These are phyloP conservation scores for Diaperis boleti DNA, from an alignment of 2,888 invertebrate species.

Conservation along the genomic window DNA sequence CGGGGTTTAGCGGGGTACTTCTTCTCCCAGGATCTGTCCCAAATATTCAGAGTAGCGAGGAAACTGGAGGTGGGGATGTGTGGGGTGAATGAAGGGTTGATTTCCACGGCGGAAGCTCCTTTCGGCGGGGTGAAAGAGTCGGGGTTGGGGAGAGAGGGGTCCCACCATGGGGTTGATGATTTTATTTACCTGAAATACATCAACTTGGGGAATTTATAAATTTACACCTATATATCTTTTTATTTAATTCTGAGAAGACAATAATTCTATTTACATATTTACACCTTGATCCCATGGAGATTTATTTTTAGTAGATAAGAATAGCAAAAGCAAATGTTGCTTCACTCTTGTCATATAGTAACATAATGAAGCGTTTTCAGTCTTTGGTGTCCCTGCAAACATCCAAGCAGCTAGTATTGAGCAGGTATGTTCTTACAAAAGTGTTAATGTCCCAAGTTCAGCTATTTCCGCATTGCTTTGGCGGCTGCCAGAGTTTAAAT, in stretches of 20 bases:
- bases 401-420: no score
- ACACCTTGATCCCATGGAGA: no score
- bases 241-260: no score
- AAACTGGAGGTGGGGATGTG: constrained; percentile 93
- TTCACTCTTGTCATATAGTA: no score
- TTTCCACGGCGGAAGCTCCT: constrained; percentile 92
- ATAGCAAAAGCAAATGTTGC: no score
- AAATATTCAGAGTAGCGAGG: constrained; percentile 90
- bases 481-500: no score
- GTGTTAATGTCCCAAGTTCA: neutral
- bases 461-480: neutral
- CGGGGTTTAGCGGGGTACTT: constrained; percentile 96
- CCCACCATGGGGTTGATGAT: constrained; percentile 91
- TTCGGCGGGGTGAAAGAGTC: constrained; percentile 99
- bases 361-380: no score
- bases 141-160: constrained; percentile 95
- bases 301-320: no score
- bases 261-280: no score
- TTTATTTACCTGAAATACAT: constrained; percentile 92
- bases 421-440: no score
- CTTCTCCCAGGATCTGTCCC: constrained; percentile 88
- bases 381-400: no score
- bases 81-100: constrained; percentile 94
- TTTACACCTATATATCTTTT: no score
- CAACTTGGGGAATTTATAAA: constrained; percentile 79